Evolutionary conservation across 2,113 vertebrate species (phyloP).

Genomic region (Cebus imitator): DNA sequence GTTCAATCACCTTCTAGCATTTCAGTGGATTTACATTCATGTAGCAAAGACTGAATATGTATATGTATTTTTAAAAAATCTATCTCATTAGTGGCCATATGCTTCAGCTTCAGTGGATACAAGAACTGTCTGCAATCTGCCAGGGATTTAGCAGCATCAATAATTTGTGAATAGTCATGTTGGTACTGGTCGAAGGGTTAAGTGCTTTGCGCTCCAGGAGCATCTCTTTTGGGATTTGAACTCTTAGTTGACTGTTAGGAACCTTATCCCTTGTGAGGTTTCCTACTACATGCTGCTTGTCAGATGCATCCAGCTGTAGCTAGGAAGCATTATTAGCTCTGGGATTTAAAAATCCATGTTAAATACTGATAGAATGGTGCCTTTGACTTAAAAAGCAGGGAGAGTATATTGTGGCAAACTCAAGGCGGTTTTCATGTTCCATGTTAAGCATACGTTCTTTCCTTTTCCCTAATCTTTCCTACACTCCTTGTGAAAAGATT

Average conservation of each 20-base stretch:
- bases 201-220: slow-evolving; percentile 87
- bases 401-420: slow-evolving; percentile 61
- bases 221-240: slow-evolving; percentile 85
- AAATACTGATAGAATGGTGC: slow-evolving; percentile 74
- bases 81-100: slow-evolving; percentile 91
- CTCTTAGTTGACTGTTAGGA: slow-evolving; percentile 84
- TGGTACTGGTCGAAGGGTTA: slow-evolving; percentile 90
- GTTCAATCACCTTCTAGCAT: slow-evolving; percentile 85
- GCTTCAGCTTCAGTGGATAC: slow-evolving; percentile 85
- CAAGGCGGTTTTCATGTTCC: slow-evolving; percentile 54
- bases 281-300: slow-evolving; percentile 81
- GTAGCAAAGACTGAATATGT: slow-evolving; percentile 81
- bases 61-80: slow-evolving; percentile 82
- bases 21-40: slow-evolving; percentile 80
- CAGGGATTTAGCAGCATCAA: slow-evolving; percentile 90
- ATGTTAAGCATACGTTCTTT: slow-evolving; percentile 51
- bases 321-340: slow-evolving; percentile 81
- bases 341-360: slow-evolving; percentile 82
- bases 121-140: slow-evolving; percentile 88
- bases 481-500: background rate
- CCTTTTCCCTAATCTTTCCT: slow-evolving; percentile 54
- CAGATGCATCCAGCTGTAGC: slow-evolving; percentile 80
- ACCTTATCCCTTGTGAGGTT: slow-evolving; percentile 81
- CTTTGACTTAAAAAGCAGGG: slow-evolving; percentile 76
- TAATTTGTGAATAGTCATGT: slow-evolving; percentile 91